Base-by-base conservation (phyloP, 2,113 vertebrate species). In the Macaca nemestrina region DNA sequence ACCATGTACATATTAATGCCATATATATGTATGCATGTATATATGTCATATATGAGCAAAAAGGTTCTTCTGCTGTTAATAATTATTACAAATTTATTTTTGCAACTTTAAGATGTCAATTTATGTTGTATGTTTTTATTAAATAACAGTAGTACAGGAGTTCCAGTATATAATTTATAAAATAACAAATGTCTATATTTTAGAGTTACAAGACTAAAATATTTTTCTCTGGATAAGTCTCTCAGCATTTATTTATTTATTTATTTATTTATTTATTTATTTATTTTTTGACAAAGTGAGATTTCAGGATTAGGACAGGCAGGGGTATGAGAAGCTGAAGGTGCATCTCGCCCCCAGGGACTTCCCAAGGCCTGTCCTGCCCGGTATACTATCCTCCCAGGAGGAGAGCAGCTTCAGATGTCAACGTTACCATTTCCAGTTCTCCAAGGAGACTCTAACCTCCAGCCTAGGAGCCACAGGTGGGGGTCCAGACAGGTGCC, bases 361-460 rank as follows among this genome's bases (percentile, higher is more conserved):
- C 30, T 50, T n/a, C 43, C 35, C 52, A 30, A 13, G 61, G 30
- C 12, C 61, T 2, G n/a, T 3, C 45, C 18, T 14, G 8, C 17
- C 5, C 0, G 0, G 27, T 32, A 27, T 14, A 9, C 72, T 9
- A 48, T 50, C 18, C 30, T 22, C 17, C 12, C 0, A 4, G 67
- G 84, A 20, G 61, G 8, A 8, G 14, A 9, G 40, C 5, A 0
- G 27, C 9, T 14, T 48, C 61, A 8, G 23, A 14, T 8, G n/a
- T 23, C 18, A 23, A 18, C 11, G 57, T 14, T 1, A 25, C 13
- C 0, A 9, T 6, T 17, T 13, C 43, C 17, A 14, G 1, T 3
- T 50, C 12, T 72, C 38, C 38, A 0, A 9, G 38, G 86, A 32
- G 23, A n/a, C 0, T 7, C n/a, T n/a, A 75, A 6, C 22, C 30